phyloP scores from a whole-genome alignment of 1,140 invertebrate species.

The Drosophila truncata region DNA sequence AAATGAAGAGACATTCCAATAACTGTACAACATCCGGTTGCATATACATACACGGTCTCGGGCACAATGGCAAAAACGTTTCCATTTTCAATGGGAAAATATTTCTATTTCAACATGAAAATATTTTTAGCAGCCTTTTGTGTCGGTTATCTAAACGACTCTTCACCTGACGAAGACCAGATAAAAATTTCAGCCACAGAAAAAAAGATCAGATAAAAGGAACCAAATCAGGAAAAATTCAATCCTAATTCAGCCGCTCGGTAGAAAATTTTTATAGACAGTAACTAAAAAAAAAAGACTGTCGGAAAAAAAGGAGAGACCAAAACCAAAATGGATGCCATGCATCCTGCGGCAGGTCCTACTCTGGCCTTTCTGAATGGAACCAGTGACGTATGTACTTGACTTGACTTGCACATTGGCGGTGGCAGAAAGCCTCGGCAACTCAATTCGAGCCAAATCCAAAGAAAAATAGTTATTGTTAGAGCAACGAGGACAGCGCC shows the following conservation, averaged over 20 bases:
- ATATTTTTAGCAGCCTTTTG: constrained; percentile 72
- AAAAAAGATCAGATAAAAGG: constrained; percentile 34
- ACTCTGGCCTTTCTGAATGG: constrained; percentile 38
- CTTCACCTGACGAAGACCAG: constrained; percentile 68
- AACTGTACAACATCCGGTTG: constrained; percentile 77
- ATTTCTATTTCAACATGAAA: constrained; percentile 80
- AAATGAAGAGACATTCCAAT: constrained; percentile 72
- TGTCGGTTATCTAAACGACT: constrained; percentile 63
- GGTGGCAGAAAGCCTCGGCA: constrained; percentile 52
- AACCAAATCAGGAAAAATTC: constrained; percentile 60
- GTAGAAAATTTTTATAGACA: constrained; percentile 53
- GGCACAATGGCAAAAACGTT: constrained; percentile 75
- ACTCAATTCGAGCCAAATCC: constrained; percentile 70
- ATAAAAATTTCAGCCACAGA: constrained; percentile 49
- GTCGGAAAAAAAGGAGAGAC: not conserved
- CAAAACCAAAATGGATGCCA: constrained; percentile 23
- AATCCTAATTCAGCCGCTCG: constrained; percentile 74
- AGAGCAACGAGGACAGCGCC: constrained; percentile 30
- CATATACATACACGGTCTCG: constrained; percentile 34
- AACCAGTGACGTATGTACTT: constrained; percentile 71
- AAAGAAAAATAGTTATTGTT: constrained; percentile 76
- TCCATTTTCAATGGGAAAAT: constrained; percentile 77
- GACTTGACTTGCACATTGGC: constrained; percentile 73
- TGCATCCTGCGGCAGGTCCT: constrained; percentile 29
- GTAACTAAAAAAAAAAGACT: constrained; percentile 29